Evolutionary conservation across 2,888 invertebrate species (phyloP), one percentile per base, ranked within the genome.

Genomic region (Watsonalla cultraria): DNA sequence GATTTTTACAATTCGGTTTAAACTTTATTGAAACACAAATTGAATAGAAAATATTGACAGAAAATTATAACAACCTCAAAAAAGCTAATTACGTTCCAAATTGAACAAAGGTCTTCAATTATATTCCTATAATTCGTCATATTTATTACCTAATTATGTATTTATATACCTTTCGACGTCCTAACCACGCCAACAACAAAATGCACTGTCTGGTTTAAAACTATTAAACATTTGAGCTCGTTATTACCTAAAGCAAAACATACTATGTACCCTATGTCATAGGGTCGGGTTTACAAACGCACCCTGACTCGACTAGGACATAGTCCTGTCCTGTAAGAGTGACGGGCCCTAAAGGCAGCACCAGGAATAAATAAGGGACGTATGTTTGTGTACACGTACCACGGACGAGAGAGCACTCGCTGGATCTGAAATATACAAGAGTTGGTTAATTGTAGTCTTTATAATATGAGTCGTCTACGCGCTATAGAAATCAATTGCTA

Each of bases 291-390:
- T 95, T 94, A 82, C 97, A 98, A 35, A 97, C 96, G 80, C 97
- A 98, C n/a, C 97, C 97, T 70, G 96, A 97, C 82, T 98, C 97
- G 34, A 98, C 97, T 51, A 98, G 91, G n/a, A 98, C 97, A 85
- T 98, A 98, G 85, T 97, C 97, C 82, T 97, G 97, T 6, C 97
- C 97, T 5, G 97, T 97, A 14, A 97, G 88, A 9, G 97, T 97
- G 14, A 97, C 97, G 11, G 97, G 97, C 6, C 97, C 97, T 54
- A 97, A 82, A 0, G 97, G 97, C 57, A 97, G 95, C 55, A 97
- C 97, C 81, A 97, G 92, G 86, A 98, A 98, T 66, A 98, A 84
- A 80, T 97, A 97, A 9, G 97, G 97, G 65, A 97, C 96, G 84
- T 96, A 96, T 0, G 97, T 97, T 84, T 97, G 97, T 56, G 97